These are phyloP conservation scores for Anarrhichthys ocellatus DNA, from an alignment of 2,113 vertebrate species.

Conservation along the genomic window DNA sequence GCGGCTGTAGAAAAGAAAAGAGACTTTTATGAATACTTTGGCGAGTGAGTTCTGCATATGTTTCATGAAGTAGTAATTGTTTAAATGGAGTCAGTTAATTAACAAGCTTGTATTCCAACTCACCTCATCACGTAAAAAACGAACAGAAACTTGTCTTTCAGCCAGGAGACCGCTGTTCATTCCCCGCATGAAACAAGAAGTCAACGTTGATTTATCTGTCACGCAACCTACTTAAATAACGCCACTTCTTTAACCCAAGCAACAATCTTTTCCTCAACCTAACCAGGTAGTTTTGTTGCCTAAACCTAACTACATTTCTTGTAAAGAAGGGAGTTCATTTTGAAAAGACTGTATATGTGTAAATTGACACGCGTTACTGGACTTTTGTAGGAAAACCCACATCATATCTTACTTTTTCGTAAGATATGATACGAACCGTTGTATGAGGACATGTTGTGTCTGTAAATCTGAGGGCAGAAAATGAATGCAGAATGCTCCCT, in stretches of 20 bases:
- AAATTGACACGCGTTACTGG: too few relatives aligned
- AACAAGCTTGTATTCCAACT: not conserved
- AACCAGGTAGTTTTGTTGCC: not conserved
- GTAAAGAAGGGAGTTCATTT: too few relatives aligned
- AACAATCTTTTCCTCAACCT: not conserved
- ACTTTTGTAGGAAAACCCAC: not conserved
- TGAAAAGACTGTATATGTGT: not conserved
- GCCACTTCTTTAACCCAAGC: not conserved
- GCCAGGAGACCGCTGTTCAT: not conserved
- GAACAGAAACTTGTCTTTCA: not conserved
- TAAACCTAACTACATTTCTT: not conserved
- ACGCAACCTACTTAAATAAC: not conserved
- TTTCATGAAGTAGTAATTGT: not conserved
- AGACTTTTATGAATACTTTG: not conserved
- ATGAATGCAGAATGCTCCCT: conserved; percentile 56
- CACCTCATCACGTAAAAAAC: not conserved
- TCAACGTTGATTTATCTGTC: not conserved
- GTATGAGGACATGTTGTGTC: not conserved
- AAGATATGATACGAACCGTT: not conserved
- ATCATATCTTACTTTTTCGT: too few relatives aligned
- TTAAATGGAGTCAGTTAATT: not conserved
- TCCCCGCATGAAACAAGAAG: not conserved
- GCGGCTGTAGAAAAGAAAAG: not conserved
- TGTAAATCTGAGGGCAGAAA: conserved; percentile 50
- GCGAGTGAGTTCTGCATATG: not conserved